phyloP scores from a whole-genome alignment of 2,797 vertebrate species.

The Phylloscopus collybita region DNA sequence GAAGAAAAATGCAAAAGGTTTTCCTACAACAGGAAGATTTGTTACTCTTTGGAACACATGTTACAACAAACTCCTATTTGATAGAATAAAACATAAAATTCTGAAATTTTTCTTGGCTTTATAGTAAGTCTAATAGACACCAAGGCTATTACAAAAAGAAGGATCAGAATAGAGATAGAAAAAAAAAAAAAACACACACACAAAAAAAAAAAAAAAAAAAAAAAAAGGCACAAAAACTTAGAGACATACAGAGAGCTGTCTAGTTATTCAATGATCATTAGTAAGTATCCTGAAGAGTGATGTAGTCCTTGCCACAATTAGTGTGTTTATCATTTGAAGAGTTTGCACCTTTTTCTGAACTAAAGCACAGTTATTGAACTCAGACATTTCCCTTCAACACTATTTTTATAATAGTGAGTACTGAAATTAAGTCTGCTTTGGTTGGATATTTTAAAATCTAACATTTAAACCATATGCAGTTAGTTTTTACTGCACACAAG shows the following conservation, averaged over 20 bases:
- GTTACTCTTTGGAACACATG: accelerated
- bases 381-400: neutral
- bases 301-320: neutral
- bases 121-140: neutral
- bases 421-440: neutral
- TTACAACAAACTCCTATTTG: neutral
- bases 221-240: neutral
- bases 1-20: neutral
- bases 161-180: neutral
- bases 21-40: neutral
- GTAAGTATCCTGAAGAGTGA: neutral
- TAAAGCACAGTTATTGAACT: neutral
- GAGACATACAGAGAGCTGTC: neutral
- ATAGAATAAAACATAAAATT: neutral
- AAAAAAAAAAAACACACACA: too few species aligned
- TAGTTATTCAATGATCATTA: neutral
- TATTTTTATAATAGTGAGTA: neutral
- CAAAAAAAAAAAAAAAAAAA: too few species aligned
- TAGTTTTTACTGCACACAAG: neutral
- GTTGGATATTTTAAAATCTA: neutral
- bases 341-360: neutral
- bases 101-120: neutral
- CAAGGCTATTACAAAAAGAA: neutral
- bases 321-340: neutral
- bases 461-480: neutral